phyloP scores from a whole-genome alignment of 2,888 invertebrate genomes.

The Diabrotica balteata region DNA sequence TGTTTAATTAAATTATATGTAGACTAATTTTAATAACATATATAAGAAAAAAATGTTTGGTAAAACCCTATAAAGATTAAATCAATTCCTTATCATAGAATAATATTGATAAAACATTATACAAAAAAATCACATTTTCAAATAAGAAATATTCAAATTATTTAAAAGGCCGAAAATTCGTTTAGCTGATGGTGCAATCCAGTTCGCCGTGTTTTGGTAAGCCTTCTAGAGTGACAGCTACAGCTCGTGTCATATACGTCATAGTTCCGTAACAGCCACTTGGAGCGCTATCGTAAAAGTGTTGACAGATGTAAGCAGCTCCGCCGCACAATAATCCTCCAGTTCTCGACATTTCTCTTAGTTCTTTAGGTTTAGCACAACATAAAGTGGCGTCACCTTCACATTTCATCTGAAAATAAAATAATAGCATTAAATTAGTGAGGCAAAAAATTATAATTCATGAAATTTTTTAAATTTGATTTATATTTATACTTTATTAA shows the following conservation, averaged over 20 bases:
- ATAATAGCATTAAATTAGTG: no score
- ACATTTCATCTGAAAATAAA: slow-evolving; percentile 72
- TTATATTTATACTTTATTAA: no score
- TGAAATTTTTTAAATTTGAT: no score
- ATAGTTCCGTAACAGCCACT: slow-evolving; percentile 97
- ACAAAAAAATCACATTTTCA: no score
- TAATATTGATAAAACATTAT: no score
- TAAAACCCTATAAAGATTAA: no score
- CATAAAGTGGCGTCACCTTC: slow-evolving; percentile 93
- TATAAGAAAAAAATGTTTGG: no score
- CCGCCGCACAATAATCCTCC: slow-evolving; percentile 85
- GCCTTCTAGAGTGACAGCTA: slow-evolving; percentile 76
- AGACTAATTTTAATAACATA: no score
- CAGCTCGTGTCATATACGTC: slow-evolving; percentile 91
- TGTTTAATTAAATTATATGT: no score
- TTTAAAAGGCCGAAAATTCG: not conserved
- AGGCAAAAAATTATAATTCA: no score
- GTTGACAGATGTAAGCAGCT: slow-evolving; percentile 94
- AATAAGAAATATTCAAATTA: no score
- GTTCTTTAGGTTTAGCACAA: slow-evolving; percentile 80
- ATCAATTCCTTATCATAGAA: no score
- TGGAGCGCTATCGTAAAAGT: slow-evolving; percentile 97
- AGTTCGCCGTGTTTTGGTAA: slow-evolving; percentile 79
- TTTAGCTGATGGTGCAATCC: slow-evolving; percentile 79
- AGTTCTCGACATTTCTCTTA: slow-evolving; percentile 66